Evolutionary conservation across 1,140 invertebrate genomes (phyloP), one percentile per base, ranked within the genome.

Genomic region (Trachelipus rathkii): DNA sequence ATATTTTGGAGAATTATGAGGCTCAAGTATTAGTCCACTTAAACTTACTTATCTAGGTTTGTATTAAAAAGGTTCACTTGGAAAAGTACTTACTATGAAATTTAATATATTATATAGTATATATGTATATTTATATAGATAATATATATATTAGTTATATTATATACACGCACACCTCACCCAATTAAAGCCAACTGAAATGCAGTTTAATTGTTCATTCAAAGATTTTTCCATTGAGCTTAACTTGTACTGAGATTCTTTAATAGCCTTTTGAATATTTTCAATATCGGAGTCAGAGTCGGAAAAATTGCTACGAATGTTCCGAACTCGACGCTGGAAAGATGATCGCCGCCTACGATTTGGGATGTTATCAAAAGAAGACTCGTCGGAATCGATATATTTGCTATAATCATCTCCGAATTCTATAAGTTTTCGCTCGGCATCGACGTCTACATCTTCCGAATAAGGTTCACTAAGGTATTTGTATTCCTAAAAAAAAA

Each of bases 381-480:
- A 81, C n/a, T 71, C 80, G 24, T 81, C 80, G 10, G 80, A 81
- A 43, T 95, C 93, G 23, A 96, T 87, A 84, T 91, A 94, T 81
- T 91, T 91, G 83, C 93, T 88, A 85, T 96, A 96, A 86, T 96
- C 94, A 84, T 96, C 94, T 44, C 93, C 93, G 84, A 95, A 95
- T 82, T 95, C 92, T 73, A 95, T 84, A 13, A 95, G 85, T 79
- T 89, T 89, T 70, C 91, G 88, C 68, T 93, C 92, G 10, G 91
- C 90, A 84, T 95, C 93, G 10, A 92, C 90, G 84, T 96, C 94
- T 19, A 91, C 90, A 46, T 88, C 86, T 86, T 96, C 94, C 76
- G 93, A 95, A 84, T 95, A 95, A 19, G 93, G 89, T 83, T 95
- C 94, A 76, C 93, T 95, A 84, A 93, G 90, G 84, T 96, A 95